These are phyloP conservation scores for Gerris lacustris DNA, from an alignment of 2,888 invertebrate species.

Conservation along the genomic window DNA sequence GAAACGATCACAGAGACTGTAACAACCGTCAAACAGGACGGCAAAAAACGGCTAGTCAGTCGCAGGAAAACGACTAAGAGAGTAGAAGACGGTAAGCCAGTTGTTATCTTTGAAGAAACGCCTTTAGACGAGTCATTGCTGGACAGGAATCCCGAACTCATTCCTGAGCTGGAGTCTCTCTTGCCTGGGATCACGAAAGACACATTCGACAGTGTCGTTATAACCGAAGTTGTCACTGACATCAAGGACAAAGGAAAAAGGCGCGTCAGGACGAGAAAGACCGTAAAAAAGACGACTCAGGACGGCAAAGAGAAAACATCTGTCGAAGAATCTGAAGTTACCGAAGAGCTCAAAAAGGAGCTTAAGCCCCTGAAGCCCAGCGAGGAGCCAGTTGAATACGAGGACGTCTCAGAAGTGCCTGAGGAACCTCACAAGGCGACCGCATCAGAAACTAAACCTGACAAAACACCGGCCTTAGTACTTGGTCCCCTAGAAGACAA, in stretches of 20 bases:
- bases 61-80: not conserved
- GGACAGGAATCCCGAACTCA: not conserved
- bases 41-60: not conserved
- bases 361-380: not conserved
- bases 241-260: not conserved
- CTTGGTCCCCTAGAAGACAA: not conserved
- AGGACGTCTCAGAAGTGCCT: not conserved
- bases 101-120: not conserved
- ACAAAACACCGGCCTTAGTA: not conserved
- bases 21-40: not conserved
- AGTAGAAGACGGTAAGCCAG: not conserved
- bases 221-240: not conserved
- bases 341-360: not conserved
- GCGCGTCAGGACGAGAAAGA: not conserved
- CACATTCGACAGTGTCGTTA: not conserved
- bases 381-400: not conserved
- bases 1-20: not conserved
- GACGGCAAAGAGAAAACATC: not conserved
- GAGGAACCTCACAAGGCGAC: not conserved
- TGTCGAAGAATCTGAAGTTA: not conserved
- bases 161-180: not conserved
- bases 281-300: not conserved
- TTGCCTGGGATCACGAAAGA: not conserved
- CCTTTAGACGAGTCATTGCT: not conserved
- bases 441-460: not conserved